A percentile compares a stretch with the other conserved stretches of the same genome.
Conservation (phyloP, 2,888 invertebrate genomes). For the Sarcophaga rosellei region DNA sequence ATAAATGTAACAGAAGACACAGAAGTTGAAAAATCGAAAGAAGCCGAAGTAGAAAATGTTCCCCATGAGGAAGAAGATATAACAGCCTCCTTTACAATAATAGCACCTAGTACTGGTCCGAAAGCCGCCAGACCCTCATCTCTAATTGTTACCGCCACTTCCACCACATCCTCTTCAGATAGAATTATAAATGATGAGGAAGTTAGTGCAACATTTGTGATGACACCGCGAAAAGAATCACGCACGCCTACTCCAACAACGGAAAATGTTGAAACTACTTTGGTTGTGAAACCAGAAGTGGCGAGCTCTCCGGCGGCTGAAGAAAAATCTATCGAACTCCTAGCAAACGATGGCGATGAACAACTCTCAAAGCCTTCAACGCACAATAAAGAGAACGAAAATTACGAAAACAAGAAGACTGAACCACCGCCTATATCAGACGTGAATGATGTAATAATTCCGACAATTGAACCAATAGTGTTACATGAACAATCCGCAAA, state of each 20-base stretch:
- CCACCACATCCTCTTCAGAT: slow-evolving; percentile 58
- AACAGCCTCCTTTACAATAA: slow-evolving; percentile 77
- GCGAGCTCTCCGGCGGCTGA: slow-evolving; percentile 47
- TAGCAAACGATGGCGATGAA: slow-evolving; percentile 42
- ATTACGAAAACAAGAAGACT: slow-evolving; percentile 72
- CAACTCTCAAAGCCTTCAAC: slow-evolving; percentile 37
- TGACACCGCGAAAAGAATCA: slow-evolving; percentile 75
- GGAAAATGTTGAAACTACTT: slow-evolving; percentile 70
- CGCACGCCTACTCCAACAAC: slow-evolving; percentile 63
- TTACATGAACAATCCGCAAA: slow-evolving; percentile 28
- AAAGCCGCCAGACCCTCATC: slow-evolving; percentile 64
- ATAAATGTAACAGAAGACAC: slow-evolving; percentile 31
- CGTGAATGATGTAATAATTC: slow-evolving; percentile 4
- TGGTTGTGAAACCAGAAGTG: slow-evolving; percentile 71
- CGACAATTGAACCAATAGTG: slow-evolving; percentile 11
- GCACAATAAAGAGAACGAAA: slow-evolving; percentile 62
- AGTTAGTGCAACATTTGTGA: slow-evolving; percentile 77
- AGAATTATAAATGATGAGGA: slow-evolving; percentile 65
- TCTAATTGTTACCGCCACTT: slow-evolving; percentile 67
- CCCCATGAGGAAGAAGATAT: slow-evolving; percentile 74
- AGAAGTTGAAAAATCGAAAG: background rate
- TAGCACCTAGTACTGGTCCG: slow-evolving; percentile 71
- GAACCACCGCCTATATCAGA: slow-evolving; percentile 67
- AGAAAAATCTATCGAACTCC: background rate
- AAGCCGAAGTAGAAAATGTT: slow-evolving; percentile 67